These are phyloP conservation scores for Acleris cristana DNA, from an alignment of 2,888 invertebrate species.

Conservation along the genomic window DNA sequence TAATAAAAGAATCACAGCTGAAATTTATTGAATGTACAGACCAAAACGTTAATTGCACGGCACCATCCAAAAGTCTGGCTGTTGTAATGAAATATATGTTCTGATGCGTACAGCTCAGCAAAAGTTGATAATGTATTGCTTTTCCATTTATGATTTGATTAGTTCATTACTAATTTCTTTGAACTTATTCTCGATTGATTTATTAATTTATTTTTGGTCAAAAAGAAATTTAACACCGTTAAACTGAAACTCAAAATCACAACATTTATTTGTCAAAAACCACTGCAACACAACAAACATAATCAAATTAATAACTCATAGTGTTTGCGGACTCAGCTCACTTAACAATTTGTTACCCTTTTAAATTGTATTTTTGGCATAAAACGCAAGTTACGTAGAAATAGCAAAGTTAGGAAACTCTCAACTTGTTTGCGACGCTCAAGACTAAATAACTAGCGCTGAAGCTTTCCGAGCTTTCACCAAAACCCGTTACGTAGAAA, in stretches of 20 bases:
- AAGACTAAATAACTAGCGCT: slow-evolving; percentile 20
- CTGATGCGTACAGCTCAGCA: not conserved
- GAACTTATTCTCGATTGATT: not conserved
- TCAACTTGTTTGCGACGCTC: slow-evolving; percentile 28
- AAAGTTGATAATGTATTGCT: not conserved
- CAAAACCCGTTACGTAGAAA: not conserved
- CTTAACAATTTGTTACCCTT: too few species aligned
- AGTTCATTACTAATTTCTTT: not conserved
- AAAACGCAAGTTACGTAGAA: slow-evolving; percentile 47
- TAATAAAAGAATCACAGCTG: not conserved
- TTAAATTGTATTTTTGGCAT: slow-evolving; percentile 38
- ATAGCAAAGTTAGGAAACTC: slow-evolving; percentile 42
- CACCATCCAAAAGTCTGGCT: not conserved
- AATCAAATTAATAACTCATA: too few species aligned
- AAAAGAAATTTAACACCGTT: too few species aligned
- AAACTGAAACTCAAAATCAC: too few species aligned
- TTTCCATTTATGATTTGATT: not conserved
- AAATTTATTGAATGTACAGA: slow-evolving; percentile 11
- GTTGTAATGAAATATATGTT: slow-evolving; percentile 15
- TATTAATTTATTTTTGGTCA: too few species aligned
- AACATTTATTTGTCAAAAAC: too few species aligned
- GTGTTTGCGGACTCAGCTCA: too few species aligned
- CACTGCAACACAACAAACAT: too few species aligned
- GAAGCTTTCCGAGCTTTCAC: slow-evolving; percentile 2
- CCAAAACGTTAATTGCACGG: not conserved